These are phyloP conservation scores for Nanorana parkeri DNA, from an alignment of 2,113 vertebrate species.

Conservation along the genomic window DNA sequence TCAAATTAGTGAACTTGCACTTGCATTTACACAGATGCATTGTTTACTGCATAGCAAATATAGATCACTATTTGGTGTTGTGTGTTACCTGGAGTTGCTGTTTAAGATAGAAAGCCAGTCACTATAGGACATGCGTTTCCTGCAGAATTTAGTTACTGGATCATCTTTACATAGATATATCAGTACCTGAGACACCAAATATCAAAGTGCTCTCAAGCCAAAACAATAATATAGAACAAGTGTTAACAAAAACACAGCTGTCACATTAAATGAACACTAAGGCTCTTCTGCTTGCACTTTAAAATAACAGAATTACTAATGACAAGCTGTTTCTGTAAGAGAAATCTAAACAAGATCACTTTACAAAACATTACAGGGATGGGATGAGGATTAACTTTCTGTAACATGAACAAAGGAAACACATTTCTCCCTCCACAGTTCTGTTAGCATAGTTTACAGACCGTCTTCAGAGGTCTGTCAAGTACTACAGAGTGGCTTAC, in stretches of 20 bases:
- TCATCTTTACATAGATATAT: neutral
- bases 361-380: constrained; percentile 48
- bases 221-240: constrained; percentile 43
- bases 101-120: no score
- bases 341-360: constrained; percentile 33
- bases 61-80: no score
- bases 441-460: constrained; percentile 16
- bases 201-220: constrained; percentile 42
- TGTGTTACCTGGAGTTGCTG: no score
- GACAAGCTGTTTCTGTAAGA: constrained; percentile 20
- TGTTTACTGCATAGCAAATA: no score
- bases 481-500: neutral
- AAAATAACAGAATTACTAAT: constrained; percentile 46
- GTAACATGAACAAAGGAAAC: constrained; percentile 29
- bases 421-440: neutral
- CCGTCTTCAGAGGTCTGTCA: neutral
- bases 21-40: no score
- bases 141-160: no score
- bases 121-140: no score
- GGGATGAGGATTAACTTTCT: constrained; percentile 22
- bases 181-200: constrained; percentile 22
- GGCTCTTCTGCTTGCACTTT: constrained; percentile 10
- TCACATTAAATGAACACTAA: constrained; percentile 37
- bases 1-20: no score
- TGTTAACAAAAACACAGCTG: constrained; percentile 52